These are phyloP conservation scores for Oedothorax gibbosus DNA, from an alignment of 1,140 invertebrate genomes.

Conservation along the genomic window DNA sequence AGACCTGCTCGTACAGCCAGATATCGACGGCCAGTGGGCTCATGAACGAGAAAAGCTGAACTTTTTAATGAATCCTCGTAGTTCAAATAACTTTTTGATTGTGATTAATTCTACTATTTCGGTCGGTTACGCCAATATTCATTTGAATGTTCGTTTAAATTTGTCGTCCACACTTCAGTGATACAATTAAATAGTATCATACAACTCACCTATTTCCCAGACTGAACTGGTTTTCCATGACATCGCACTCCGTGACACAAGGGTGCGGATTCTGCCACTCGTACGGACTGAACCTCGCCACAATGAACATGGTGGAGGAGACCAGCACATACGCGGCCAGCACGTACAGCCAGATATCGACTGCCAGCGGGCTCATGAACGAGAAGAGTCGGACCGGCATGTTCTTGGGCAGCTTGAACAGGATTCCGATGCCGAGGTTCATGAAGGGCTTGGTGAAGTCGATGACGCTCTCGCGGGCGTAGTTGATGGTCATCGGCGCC, in stretches of 20 bases:
- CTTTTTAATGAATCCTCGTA: constrained; percentile 44
- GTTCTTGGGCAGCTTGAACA: constrained; percentile 77
- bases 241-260: constrained; percentile 72
- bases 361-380: constrained; percentile 74
- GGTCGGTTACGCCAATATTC: no score
- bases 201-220: constrained; percentile 65
- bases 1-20: constrained; percentile 73
- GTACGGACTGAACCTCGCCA: constrained; percentile 77
- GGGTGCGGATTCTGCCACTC: constrained; percentile 75
- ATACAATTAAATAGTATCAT: no score
- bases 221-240: constrained; percentile 76
- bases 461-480: constrained; percentile 90
- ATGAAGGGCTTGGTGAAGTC: constrained; percentile 95
- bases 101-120: no score
- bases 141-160: no score
- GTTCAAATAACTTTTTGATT: no score
- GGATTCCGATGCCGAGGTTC: constrained; percentile 87
- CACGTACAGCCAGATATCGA: constrained; percentile 75
- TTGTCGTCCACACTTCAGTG: no score
- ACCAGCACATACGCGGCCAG: constrained; percentile 73
- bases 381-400: constrained; percentile 74
- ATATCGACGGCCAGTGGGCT: constrained; percentile 73
- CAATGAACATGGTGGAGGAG: constrained; percentile 82
- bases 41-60: constrained; percentile 74
- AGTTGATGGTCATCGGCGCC: constrained; percentile 94